A percentile compares a stretch with the other conserved stretches of the same genome.
Evolutionary conservation across 2,113 vertebrate species (phyloP).

Genomic region (Hemicordylus capensis): DNA sequence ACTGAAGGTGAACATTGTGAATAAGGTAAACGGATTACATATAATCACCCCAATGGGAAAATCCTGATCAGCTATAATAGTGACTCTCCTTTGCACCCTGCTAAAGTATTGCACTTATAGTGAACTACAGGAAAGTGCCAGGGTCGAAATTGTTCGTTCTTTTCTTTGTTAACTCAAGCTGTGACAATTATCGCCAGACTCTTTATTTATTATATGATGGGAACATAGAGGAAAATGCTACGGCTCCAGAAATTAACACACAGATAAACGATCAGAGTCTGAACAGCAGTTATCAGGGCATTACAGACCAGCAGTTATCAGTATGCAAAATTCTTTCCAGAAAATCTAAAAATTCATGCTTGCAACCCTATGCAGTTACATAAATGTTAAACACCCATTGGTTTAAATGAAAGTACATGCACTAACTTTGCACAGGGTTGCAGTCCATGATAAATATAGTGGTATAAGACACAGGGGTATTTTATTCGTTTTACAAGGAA

Average conservation of each 20-base stretch:
- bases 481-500: background rate
- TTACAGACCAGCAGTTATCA: slow-evolving; percentile 1
- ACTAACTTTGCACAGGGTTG: background rate
- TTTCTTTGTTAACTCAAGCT: slow-evolving; percentile 10
- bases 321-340: slow-evolving; percentile 20
- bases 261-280: slow-evolving; percentile 18
- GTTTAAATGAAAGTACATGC: background rate
- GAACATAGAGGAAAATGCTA: background rate
- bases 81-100: slow-evolving; percentile 6
- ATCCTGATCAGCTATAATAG: slow-evolving; percentile 18
- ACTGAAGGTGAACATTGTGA: background rate
- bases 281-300: slow-evolving; percentile 9
- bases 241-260: slow-evolving; percentile 18
- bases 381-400: slow-evolving; percentile 1
- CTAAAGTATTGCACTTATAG: slow-evolving; percentile 6
- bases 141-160: background rate
- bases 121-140: background rate
- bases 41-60: slow-evolving; percentile 14
- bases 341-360: slow-evolving; percentile 3
- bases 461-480: background rate
- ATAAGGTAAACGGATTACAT: slow-evolving; percentile 18
- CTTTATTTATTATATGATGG: background rate
- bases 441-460: background rate
- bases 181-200: slow-evolving; percentile 23
- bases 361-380: background rate